phyloP scores from a whole-genome alignment of 2,888 invertebrate genomes.

The Artemia sinica region DNA sequence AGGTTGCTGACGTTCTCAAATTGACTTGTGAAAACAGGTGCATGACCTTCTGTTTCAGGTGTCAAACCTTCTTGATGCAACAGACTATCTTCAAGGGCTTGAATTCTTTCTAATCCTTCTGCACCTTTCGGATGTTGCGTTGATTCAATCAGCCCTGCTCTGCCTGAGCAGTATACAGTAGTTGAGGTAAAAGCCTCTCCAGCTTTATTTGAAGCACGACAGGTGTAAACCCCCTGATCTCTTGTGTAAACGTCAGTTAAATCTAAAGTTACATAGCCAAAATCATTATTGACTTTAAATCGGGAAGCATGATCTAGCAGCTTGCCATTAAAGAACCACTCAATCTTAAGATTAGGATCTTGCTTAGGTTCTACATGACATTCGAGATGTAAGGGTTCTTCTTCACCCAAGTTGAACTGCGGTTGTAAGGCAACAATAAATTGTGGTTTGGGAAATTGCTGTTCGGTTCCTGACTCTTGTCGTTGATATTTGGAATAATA shows the following conservation, averaged over 20 bases:
- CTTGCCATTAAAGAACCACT: constrained; percentile 88
- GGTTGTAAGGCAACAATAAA: constrained; percentile 65
- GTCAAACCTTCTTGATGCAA: constrained; percentile 49
- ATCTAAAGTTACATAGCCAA: constrained; percentile 88
- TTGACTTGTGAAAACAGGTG: constrained; percentile 68
- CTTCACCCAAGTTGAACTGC: constrained; percentile 61
- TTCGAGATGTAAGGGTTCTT: constrained; percentile 73
- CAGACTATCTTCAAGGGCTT: constrained; percentile 70
- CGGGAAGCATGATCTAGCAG: constrained; percentile 66
- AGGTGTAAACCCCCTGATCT: constrained; percentile 83
- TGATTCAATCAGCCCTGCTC: constrained; percentile 58
- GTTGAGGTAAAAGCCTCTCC: constrained; percentile 86
- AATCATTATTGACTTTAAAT: constrained; percentile 82
- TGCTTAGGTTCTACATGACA: constrained; percentile 85
- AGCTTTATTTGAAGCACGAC: constrained; percentile 67
- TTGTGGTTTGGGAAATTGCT: constrained; percentile 61
- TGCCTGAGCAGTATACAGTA: constrained; percentile 59
- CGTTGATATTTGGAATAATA: constrained; percentile 51
- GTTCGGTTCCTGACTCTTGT: constrained; percentile 50
- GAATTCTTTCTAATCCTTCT: constrained; percentile 74
- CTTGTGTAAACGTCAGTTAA: constrained; percentile 76
- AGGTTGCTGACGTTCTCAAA: constrained; percentile 64
- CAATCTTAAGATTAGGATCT: constrained; percentile 72
- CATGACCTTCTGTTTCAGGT: constrained; percentile 58
- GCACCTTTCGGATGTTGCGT: constrained; percentile 91